Conservation (phyloP, 2,888 invertebrate genomes). For the Escarpia spicata region DNA sequence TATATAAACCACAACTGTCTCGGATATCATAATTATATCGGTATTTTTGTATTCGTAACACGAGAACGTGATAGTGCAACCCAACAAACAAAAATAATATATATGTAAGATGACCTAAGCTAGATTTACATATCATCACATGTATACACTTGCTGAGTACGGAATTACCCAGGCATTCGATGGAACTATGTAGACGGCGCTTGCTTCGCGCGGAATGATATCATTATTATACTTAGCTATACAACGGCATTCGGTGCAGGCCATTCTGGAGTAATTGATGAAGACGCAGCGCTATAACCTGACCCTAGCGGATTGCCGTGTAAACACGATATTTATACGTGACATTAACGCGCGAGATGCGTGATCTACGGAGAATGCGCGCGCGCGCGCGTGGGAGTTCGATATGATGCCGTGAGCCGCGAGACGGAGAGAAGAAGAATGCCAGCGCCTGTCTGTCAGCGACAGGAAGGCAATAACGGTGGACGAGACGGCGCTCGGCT, state of each 20-base stretch:
- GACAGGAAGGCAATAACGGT: not conserved
- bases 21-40: not conserved
- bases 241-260: not conserved
- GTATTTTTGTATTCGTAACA: not conserved
- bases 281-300: not conserved
- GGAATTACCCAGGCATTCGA: not conserved
- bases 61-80: not conserved
- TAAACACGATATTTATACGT: not conserved
- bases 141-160: not conserved
- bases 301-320: not conserved
- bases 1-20: too few species aligned
- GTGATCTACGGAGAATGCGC: not conserved
- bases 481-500: not conserved
- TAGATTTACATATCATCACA: not conserved
- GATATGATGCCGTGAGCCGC: not conserved
- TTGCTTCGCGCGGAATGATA: not conserved
- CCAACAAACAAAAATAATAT: not conserved
- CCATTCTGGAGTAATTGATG: constrained; percentile 3
- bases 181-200: not conserved
- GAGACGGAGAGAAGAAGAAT: not conserved
- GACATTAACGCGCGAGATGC: not conserved
- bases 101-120: not conserved
- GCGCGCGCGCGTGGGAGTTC: not conserved
- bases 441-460: not conserved
- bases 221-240: not conserved